phyloP scores from a whole-genome alignment of 2,113 vertebrate species.

The Heloderma charlesbogerti region DNA sequence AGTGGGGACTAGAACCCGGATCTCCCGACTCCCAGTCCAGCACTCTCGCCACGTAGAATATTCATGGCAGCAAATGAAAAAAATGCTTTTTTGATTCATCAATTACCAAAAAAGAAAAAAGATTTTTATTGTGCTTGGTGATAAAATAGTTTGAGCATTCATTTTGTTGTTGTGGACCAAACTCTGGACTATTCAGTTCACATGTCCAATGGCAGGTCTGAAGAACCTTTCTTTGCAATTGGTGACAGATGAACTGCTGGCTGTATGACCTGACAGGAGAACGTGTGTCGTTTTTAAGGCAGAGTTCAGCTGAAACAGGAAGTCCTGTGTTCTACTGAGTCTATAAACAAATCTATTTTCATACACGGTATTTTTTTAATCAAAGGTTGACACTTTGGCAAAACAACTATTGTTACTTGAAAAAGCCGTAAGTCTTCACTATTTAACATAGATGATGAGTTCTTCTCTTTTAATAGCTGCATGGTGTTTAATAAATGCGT shows the following conservation, averaged over 20 bases:
- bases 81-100: constrained; percentile 19
- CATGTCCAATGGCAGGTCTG: neutral
- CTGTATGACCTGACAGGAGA: constrained; percentile 37
- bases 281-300: constrained; percentile 56
- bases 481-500: accelerated
- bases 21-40: too few relatives aligned
- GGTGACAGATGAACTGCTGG: constrained; percentile 58
- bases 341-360: constrained; percentile 71
- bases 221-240: constrained; percentile 33
- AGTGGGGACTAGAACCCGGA: too few relatives aligned
- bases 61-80: constrained; percentile 19
- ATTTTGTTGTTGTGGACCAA: neutral
- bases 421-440: neutral
- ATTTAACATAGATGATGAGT: neutral
- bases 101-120: neutral
- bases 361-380: constrained; percentile 20
- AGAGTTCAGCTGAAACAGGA: constrained; percentile 68
- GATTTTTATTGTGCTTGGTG: neutral
- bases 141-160: accelerated
- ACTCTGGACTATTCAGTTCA: neutral
- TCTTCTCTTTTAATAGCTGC: accelerated
- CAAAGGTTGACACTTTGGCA: neutral
- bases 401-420: constrained; percentile 30
- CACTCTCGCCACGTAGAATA: constrained; percentile 36
- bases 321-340: constrained; percentile 48